phyloP scores from a whole-genome alignment of 2,113 vertebrate genomes.

The Tachycineta bicolor region DNA sequence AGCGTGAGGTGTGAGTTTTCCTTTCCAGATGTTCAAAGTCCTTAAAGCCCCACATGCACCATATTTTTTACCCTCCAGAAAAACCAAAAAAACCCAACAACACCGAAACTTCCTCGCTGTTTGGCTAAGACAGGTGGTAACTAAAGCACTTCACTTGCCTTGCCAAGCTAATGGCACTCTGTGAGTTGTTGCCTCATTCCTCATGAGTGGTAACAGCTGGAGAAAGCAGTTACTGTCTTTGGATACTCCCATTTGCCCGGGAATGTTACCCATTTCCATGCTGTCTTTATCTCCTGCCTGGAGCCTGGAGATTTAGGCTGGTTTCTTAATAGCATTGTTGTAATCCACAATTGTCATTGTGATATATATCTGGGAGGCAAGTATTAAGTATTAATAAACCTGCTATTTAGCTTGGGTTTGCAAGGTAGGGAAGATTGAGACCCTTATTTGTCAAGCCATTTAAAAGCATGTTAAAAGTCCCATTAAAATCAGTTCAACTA shows the following conservation, averaged over 20 bases:
- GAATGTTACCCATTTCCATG: background rate
- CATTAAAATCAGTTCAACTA: background rate
- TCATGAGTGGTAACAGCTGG: background rate
- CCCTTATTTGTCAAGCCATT: slow-evolving; percentile 21
- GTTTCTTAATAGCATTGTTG: slow-evolving; percentile 9
- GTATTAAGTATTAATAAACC: slow-evolving; percentile 52
- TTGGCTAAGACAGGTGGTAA: background rate
- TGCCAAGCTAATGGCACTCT: background rate
- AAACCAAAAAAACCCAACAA: background rate
- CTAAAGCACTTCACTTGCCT: background rate
- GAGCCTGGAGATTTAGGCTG: background rate
- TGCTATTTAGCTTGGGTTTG: slow-evolving; percentile 24
- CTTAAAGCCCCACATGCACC: background rate
- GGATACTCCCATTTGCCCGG: background rate
- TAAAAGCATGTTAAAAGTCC: background rate
- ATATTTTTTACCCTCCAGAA: background rate
- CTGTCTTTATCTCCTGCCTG: background rate
- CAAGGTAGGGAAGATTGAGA: background rate
- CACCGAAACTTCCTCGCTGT: background rate
- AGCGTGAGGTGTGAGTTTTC: background rate
- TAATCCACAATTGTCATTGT: slow-evolving; percentile 18
- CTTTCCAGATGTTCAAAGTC: background rate
- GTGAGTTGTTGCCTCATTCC: background rate
- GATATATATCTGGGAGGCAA: background rate
- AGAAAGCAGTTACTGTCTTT: background rate